These are phyloP conservation scores for Coenonympha arcania DNA, from an alignment of 2,888 invertebrate genomes.

Conservation along the genomic window DNA sequence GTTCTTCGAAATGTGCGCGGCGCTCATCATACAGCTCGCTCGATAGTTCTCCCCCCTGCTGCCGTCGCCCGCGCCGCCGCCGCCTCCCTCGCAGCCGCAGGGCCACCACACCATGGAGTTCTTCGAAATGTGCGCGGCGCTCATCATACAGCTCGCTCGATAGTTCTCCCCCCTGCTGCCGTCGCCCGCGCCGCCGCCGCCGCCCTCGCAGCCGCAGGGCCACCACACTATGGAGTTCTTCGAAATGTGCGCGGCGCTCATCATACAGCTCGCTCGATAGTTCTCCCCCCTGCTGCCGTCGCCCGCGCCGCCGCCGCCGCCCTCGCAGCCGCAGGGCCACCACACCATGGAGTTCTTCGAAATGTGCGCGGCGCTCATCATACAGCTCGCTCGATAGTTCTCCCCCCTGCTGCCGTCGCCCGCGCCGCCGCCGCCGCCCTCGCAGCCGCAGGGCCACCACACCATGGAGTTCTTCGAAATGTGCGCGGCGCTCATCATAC, in stretches of 20 bases:
- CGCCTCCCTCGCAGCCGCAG: slow-evolving; percentile 45
- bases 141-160: slow-evolving; percentile 98
- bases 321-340: slow-evolving; percentile 76
- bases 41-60: slow-evolving; percentile 74
- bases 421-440: slow-evolving; percentile 37
- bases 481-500: slow-evolving; percentile 98
- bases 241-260: slow-evolving; percentile 99
- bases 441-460: slow-evolving; percentile 81
- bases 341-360: slow-evolving; percentile 99
- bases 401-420: slow-evolving; percentile 41
- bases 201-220: slow-evolving; percentile 64
- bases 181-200: slow-evolving; percentile 38
- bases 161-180: slow-evolving; percentile 57
- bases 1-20: slow-evolving; percentile 99
- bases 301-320: slow-evolving; percentile 38
- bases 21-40: slow-evolving; percentile 97
- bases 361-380: slow-evolving; percentile 99
- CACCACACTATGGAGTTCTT: slow-evolving; percentile 99
- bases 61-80: slow-evolving; percentile 36
- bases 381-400: slow-evolving; percentile 91
- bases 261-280: slow-evolving; percentile 96
- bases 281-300: slow-evolving; percentile 41
- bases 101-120: slow-evolving; percentile 99
- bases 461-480: slow-evolving; percentile 99
- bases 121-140: slow-evolving; percentile 99